Evolutionary conservation across 2,113 vertebrate species (phyloP), one percentile per base, ranked within the genome.

Genomic region (Saiga tatarica): DNA sequence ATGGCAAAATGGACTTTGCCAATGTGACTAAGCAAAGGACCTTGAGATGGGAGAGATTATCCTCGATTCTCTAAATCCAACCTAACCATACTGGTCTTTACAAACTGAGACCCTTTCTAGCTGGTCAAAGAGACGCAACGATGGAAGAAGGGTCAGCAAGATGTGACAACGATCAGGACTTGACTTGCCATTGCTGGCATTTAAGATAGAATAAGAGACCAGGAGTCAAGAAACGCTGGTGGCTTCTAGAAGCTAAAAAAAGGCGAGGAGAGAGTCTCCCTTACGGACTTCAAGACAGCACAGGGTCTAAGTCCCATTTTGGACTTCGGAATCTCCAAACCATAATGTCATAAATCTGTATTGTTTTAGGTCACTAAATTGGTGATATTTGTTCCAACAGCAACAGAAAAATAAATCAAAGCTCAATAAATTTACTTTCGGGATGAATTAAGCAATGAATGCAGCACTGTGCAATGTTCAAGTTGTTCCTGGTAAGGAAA

Each of bases 381-480:
- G n/a, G 36, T 39, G 52, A 19, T 74, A 39, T 85, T 86, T 83
- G 3, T 50, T 79, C 53, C 3, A 82, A 45, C 23, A 55, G 21
- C 67, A 67, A 79, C 1, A 62, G 64, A 81, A 93, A 87, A 94
- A 33, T 42, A 95, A 93, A 57, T 86, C 67, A 71, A 67, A 94
- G 26, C 16, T 81, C 71, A 91, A 17, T 1, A 57, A 55, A 67
- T 1, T 16, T 21, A 57, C 9, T 55, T 93, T 94, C 67, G 64
- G 82, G 82, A 86, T 78, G 55, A 94, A 83, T 59, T 23, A 30
- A 36, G 45, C 4, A 84, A 74, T 55, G 45, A 53, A 36, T 3
- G 3, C 4, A 21, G 7, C 16, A 79, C 36, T 2, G 1, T 7
- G 30, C 1, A 2, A 86, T n/a, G 45, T 4, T 47, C 17, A 30